phyloP scores from a whole-genome alignment of 1,140 invertebrate genomes.

The Diploscapter pachys region DNA sequence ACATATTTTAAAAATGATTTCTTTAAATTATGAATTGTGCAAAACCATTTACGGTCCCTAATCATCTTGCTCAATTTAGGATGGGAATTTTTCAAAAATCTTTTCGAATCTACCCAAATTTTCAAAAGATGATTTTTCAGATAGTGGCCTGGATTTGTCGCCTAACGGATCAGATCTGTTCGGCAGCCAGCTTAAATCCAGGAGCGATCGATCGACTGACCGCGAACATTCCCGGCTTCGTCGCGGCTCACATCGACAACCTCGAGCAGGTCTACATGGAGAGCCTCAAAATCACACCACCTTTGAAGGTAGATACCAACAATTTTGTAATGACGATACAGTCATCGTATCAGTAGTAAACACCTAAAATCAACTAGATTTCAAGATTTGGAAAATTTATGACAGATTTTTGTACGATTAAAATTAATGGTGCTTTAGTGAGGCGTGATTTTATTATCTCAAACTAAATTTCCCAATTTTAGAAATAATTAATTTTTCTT shows the following conservation, averaged over 20 bases:
- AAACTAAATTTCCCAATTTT: too few species aligned
- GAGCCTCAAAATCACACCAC: slow-evolving; percentile 83
- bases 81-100: background rate
- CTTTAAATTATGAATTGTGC: too few species aligned
- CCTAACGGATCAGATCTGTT: slow-evolving; percentile 80
- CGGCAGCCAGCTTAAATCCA: slow-evolving; percentile 37
- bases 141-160: slow-evolving; percentile 85
- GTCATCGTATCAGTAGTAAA: slow-evolving; percentile 19
- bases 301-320: slow-evolving; percentile 73
- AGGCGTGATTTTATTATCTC: too few species aligned
- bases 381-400: slow-evolving; percentile 22
- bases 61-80: too few species aligned
- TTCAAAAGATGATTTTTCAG: slow-evolving; percentile 66
- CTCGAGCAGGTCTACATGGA: slow-evolving; percentile 81
- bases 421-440: too few species aligned
- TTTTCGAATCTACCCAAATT: slow-evolving; percentile 63
- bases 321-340: background rate
- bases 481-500: too few species aligned
- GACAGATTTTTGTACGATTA: too few species aligned
- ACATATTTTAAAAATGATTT: too few species aligned
- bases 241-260: slow-evolving; percentile 75
- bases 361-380: slow-evolving; percentile 2
- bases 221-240: slow-evolving; percentile 51
- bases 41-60: too few species aligned
- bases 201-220: slow-evolving; percentile 17